These are phyloP conservation scores for Erithacus rubecula DNA, from an alignment of 2,797 vertebrate species.

Conservation along the genomic window DNA sequence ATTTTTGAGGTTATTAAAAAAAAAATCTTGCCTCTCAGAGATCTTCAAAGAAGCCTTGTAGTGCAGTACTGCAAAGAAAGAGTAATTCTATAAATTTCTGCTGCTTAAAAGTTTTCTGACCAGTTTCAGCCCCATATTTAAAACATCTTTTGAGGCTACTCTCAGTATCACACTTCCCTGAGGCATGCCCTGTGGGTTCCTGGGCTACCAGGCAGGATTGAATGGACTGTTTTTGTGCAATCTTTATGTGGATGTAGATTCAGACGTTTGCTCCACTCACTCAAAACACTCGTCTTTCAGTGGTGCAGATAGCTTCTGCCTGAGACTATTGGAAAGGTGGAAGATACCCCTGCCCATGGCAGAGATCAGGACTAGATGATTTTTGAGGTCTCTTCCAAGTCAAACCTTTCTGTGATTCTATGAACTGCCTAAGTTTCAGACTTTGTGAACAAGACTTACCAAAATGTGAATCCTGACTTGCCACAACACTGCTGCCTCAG, in stretches of 20 bases:
- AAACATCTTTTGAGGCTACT: neutral
- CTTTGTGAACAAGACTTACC: accelerated
- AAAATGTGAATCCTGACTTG: neutral
- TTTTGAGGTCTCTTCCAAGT: neutral
- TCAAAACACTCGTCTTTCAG: neutral
- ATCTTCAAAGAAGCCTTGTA: neutral
- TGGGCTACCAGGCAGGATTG: neutral
- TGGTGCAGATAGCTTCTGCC: neutral
- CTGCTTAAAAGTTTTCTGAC: neutral
- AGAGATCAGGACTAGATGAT: neutral
- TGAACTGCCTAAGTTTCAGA: neutral
- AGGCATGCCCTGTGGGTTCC: accelerated
- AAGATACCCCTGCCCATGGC: neutral
- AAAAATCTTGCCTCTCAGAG: accelerated
- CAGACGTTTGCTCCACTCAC: accelerated
- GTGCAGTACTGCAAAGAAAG: neutral
- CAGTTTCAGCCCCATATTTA: accelerated
- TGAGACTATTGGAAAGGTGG: neutral
- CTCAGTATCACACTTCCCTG: accelerated
- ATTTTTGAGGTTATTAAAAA: neutral
- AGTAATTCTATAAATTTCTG: neutral
- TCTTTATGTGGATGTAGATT: neutral
- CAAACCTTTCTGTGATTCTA: neutral
- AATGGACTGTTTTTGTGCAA: accelerated
- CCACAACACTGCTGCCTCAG: accelerated